Base-by-base conservation (phyloP, 2,888 invertebrate genomes). In the Platerodrilus igneus region DNA sequence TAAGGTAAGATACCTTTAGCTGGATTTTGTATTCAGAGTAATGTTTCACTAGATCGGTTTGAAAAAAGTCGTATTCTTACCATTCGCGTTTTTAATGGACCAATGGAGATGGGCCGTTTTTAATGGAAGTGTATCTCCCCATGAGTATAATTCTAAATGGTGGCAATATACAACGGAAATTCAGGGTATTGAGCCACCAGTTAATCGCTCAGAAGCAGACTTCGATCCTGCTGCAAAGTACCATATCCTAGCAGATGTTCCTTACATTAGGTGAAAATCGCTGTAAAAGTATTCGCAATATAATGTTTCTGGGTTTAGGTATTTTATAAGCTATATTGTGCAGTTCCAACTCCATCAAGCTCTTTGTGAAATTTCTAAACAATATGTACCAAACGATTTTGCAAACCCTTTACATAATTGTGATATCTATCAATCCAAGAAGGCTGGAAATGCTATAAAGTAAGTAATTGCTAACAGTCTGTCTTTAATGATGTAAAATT, bases 321-420 rank as follows among this genome's bases (percentile, higher is more conserved):
- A 83, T 59, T 82, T 81, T 60, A 79, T 90, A 13, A 83, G 86
- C 10, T 83, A 78, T 63, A 78, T 93, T 15, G 69, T 92, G 19
- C 91, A 92, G 64, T 89, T 88, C 71, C 88, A 88, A 67, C 86
- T 89, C 66, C 86, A 89, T 56, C 78, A 81, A 25, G 73, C 83
- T 0, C 66, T 88, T 11, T 89, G 89, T 49, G 78, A 77, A 48
- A 77, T 82, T 52, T 88, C 91, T 2, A 86, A 83, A 0, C 79
- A 91, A 62, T 87, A 86, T 51, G 82, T 81, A 40, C 81, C 83
- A 0, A 71, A 73, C 4, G 78, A 85, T 51, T 64, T 79, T 2
- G 63, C 60, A 3, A 79, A 82, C 63, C 81, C 86, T 7, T 73
- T 93, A 14, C 84, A 91, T 40, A 78, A 84, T 57, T 93, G 92